Base-by-base conservation (phyloP, 2,888 invertebrate genomes). In the Tuta absoluta region DNA sequence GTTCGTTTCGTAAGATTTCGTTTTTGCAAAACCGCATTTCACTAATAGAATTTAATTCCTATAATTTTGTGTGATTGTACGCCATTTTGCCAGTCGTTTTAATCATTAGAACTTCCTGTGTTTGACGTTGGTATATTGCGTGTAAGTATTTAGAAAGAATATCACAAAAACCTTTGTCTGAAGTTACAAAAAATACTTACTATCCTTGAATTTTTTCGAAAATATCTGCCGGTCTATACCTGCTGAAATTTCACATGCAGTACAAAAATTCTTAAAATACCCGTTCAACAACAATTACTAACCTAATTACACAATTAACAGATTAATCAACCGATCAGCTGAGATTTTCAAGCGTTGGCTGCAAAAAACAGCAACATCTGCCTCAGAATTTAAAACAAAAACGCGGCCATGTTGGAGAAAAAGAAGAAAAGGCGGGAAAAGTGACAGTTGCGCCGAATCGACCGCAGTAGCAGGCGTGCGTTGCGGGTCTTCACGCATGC, bases 81-180 rank as follows among this genome's bases (percentile, higher is more conserved):
- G 73, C 71, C 67, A 78, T 78, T 81, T 69, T 61, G 68, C 60
- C 68, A 67, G 67, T 64, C 67, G 66, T 73, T 77, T 78, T 74
- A 72, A 81, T 81, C 81, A 82, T 87, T 84, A 87, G 73, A 68
- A 86, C 81, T 83, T 87, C 87, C 87, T 84, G 85, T 84, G 85
- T 79, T 70, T 77, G 74, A 67, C 23, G 23, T 24, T 23, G 23
- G 23, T 24, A 8, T 51, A 28, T 28, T 5, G 41, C 41, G 41
- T 41, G n/a, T 41, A 41, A 5, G 28, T 5, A 11, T 37, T 5
- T 8, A 37, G 5, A n/a, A n/a, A n/a, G n/a, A n/a, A n/a, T n/a
- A n/a, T n/a, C n/a, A n/a, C n/a, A n/a, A n/a, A n/a, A n/a, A 28
- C 28, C 28, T 28, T 28, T 33, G 10, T 8, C 33, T 33, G n/a